Conservation (phyloP, 2,888 invertebrate genomes). For the Eurytoma adleriae region DNA sequence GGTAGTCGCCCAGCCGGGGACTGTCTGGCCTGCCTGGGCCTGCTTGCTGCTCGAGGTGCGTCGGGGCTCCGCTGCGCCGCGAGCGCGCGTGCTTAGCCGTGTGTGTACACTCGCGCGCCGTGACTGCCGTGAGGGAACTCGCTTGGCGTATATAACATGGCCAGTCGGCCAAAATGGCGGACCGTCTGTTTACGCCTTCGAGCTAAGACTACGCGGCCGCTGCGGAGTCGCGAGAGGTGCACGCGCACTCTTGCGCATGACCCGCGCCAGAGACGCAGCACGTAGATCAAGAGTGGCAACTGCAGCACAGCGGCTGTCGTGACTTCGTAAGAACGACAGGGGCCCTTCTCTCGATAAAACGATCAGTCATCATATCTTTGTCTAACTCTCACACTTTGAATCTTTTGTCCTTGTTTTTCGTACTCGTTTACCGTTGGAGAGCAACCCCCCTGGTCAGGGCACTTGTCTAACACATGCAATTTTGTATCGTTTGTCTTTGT, state of each 20-base stretch:
- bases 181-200: constrained; percentile 53
- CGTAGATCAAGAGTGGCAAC: no score
- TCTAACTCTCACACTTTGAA: no score
- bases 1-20: constrained; percentile 2
- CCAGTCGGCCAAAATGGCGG: constrained; percentile 51
- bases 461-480: no score
- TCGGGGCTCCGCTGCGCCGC: background rate
- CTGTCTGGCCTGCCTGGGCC: constrained; percentile 31
- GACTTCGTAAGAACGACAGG: no score
- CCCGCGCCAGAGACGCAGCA: background rate
- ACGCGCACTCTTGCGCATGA: background rate
- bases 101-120: background rate
- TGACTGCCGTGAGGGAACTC: background rate
- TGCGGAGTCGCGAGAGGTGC: background rate
- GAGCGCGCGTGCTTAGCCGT: background rate
- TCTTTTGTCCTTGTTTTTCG: no score
- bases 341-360: no score
- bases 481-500: no score
- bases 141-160: constrained; percentile 35
- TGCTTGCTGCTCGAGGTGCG: constrained; percentile 15
- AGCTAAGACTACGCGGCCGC: constrained; percentile 12
- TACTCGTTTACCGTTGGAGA: no score
- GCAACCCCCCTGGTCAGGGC: no score
- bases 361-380: no score
- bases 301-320: no score